These are phyloP conservation scores for Helogale parvula DNA, from an alignment of 2,113 vertebrate genomes.

Conservation along the genomic window DNA sequence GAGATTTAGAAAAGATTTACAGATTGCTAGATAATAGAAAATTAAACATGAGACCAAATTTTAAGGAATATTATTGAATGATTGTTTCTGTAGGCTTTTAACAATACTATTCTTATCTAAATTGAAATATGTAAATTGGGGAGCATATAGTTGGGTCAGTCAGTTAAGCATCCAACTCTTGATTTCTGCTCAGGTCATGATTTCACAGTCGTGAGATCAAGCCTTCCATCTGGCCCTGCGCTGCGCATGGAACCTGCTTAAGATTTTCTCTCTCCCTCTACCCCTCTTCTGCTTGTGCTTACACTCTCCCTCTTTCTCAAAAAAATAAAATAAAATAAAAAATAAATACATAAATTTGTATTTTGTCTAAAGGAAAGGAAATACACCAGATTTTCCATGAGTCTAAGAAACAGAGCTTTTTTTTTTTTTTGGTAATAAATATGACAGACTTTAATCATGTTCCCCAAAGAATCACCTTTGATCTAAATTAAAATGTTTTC, in stretches of 20 bases:
- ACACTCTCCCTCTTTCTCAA: no score
- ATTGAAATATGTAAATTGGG: neutral
- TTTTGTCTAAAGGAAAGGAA: constrained; percentile 44
- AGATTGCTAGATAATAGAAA: neutral
- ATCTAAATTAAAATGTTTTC: constrained; percentile 49
- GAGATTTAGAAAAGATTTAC: constrained; percentile 35
- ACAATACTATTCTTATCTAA: constrained; percentile 30
- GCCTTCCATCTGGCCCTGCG: no score
- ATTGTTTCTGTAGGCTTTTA: constrained; percentile 39
- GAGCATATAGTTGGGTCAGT: no score
- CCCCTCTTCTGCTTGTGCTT: no score
- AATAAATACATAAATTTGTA: neutral
- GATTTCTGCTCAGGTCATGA: no score
- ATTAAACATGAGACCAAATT: constrained; percentile 40
- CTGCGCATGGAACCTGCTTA: no score
- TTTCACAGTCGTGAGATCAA: no score
- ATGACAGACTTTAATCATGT: constrained; percentile 28
- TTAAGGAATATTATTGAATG: constrained; percentile 36
- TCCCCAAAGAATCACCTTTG: neutral
- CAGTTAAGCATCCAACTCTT: no score
- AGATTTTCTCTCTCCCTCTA: no score
- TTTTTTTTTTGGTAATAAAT: constrained; percentile 42
- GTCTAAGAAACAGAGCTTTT: constrained; percentile 3
- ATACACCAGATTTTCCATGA: neutral
- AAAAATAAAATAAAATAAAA: no score